These are phyloP conservation scores for Cepaea hortensis DNA, from an alignment of 2,888 invertebrate species.

Conservation along the genomic window DNA sequence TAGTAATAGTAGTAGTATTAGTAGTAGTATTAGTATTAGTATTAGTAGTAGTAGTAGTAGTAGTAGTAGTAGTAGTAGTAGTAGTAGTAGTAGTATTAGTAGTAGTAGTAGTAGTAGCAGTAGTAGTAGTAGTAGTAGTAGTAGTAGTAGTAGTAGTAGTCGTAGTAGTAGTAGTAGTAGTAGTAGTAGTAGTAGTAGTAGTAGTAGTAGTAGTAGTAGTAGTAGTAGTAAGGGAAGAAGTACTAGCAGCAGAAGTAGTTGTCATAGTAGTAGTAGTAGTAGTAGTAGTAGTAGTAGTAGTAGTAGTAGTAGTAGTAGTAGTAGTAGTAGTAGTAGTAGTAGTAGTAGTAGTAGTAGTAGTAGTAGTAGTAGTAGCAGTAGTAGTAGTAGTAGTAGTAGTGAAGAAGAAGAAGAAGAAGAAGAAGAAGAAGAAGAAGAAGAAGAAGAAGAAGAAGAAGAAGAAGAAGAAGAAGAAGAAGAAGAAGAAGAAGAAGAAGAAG, in stretches of 20 bases:
- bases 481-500: slow-evolving; percentile 22
- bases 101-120: background rate
- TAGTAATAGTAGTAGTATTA: background rate
- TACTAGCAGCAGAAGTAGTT: background rate
- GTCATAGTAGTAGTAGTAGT: background rate
- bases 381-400: background rate
- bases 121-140: background rate
- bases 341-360: background rate
- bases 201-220: background rate
- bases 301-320: background rate
- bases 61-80: too few relatives aligned
- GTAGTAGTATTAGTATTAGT: background rate
- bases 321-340: slow-evolving; percentile 2
- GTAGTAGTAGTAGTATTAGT: too few relatives aligned
- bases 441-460: slow-evolving; percentile 24
- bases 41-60: too few relatives aligned
- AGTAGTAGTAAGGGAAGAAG: background rate
- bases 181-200: slow-evolving; percentile 7
- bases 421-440: slow-evolving; percentile 13
- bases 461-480: slow-evolving; percentile 16
- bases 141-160: background rate
- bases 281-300: background rate
- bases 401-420: background rate
- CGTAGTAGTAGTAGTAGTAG: background rate
- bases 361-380: background rate